phyloP scores from a whole-genome alignment of 53 echinoderm and acorn worm genomes.

The Zoroaster sp. region DNA sequence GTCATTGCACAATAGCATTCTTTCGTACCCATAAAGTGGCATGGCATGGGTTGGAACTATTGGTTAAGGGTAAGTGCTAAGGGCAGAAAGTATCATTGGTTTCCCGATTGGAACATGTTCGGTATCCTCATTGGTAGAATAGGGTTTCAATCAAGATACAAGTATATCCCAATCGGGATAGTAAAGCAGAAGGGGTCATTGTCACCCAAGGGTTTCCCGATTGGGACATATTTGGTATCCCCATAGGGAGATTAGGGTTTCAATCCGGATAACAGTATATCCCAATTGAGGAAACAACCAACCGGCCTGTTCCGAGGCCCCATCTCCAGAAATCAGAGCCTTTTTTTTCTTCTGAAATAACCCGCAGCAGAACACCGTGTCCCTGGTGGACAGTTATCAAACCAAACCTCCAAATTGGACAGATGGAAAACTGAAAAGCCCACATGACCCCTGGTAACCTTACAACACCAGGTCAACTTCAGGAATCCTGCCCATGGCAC shows the following conservation, averaged over 20 bases:
- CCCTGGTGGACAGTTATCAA: neutral
- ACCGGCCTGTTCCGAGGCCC: neutral
- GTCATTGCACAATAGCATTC: neutral
- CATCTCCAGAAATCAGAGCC: neutral
- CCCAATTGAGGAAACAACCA: neutral
- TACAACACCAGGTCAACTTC: constrained; percentile 8
- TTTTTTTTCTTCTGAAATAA: neutral
- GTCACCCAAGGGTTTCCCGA: too few relatives aligned
- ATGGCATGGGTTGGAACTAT: too few relatives aligned
- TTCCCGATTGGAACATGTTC: too few relatives aligned
- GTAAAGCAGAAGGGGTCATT: too few relatives aligned
- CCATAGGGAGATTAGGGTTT: neutral
- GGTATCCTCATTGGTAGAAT: neutral
- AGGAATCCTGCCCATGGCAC: constrained; percentile 24
- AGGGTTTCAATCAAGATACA: neutral
- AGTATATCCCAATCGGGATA: neutral
- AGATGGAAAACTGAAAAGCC: constrained; percentile 1
- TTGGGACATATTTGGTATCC: neutral
- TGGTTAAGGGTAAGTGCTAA: neutral
- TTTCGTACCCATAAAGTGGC: too few relatives aligned
- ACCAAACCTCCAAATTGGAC: constrained; percentile 5
- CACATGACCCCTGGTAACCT: constrained; percentile 25
- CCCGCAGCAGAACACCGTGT: neutral
- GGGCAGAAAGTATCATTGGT: neutral
- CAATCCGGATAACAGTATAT: neutral